These are phyloP conservation scores for Malurus leucopterus DNA, from an alignment of 2,797 vertebrate genomes.

Conservation along the genomic window DNA sequence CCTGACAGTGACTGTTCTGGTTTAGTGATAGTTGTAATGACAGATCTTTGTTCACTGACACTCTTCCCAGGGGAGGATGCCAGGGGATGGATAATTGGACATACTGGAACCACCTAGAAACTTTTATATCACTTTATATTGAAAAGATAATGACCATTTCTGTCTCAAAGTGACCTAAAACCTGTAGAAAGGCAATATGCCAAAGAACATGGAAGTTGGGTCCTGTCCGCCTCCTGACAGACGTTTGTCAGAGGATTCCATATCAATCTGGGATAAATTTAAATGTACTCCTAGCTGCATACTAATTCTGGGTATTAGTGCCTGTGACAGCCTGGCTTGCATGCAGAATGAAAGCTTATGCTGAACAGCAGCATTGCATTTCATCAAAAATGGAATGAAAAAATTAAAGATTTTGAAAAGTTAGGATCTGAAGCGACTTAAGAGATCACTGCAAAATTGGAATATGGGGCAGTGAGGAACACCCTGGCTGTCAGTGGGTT, in stretches of 20 bases:
- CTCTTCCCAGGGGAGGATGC: neutral
- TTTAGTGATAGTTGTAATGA: neutral
- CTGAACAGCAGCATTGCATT: neutral
- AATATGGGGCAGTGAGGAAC: rapidly evolving
- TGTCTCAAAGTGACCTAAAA: neutral
- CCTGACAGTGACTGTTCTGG: neutral
- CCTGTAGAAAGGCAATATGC: neutral
- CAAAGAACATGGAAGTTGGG: neutral
- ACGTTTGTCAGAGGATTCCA: neutral
- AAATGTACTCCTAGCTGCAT: neutral
- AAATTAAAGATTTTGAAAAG: neutral
- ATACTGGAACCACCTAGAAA: neutral
- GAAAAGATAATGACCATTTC: neutral
- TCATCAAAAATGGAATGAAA: neutral
- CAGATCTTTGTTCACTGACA: neutral
- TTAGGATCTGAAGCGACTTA: neutral
- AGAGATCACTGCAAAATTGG: neutral
- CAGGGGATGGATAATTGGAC: neutral
- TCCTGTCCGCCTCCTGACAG: neutral
- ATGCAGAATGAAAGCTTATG: neutral
- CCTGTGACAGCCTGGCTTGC: neutral
- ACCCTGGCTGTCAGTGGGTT: neutral
- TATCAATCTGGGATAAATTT: neutral
- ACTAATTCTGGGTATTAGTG: neutral
- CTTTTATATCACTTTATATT: neutral